These are phyloP conservation scores for Cephus cinctus DNA, from an alignment of 1,140 invertebrate genomes.

Conservation along the genomic window DNA sequence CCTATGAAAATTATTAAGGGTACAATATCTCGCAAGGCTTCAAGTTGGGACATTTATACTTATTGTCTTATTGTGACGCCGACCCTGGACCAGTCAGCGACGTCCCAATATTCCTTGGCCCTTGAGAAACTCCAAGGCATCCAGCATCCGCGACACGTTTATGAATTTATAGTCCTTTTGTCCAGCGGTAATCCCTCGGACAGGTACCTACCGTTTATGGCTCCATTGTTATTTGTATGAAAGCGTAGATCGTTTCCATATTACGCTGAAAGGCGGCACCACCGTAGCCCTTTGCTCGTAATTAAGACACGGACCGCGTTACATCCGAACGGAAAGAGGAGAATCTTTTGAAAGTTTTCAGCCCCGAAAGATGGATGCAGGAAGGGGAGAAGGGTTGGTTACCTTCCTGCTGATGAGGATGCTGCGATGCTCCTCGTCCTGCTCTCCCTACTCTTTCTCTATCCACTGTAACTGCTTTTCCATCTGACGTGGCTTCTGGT, in stretches of 20 bases:
- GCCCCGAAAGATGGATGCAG: constrained; percentile 17
- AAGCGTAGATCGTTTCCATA: constrained; percentile 17
- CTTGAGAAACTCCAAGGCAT: too few species aligned
- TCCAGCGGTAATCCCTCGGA: constrained; percentile 4
- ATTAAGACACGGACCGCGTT: constrained; percentile 2
- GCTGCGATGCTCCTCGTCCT: neutral
- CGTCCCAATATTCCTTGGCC: too few species aligned
- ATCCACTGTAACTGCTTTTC: too few species aligned
- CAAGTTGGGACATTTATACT: too few species aligned
- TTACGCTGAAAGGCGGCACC: constrained; percentile 6
- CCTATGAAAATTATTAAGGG: too few species aligned
- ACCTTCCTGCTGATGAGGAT: neutral
- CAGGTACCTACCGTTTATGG: constrained; percentile 18
- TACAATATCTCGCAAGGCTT: too few species aligned
- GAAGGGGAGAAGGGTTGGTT: constrained; percentile 14
- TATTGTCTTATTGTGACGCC: constrained; percentile 4
- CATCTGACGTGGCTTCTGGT: too few species aligned
- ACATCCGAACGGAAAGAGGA: constrained; percentile 1
- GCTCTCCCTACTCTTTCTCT: too few species aligned
- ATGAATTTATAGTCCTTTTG: constrained; percentile 19
- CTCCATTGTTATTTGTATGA: constrained; percentile 12
- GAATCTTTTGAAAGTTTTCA: constrained; percentile 27
- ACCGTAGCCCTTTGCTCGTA: constrained; percentile 4
- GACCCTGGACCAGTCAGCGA: neutral
- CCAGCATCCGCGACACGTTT: constrained; percentile 17